phyloP scores from a whole-genome alignment of 2,113 vertebrate genomes.

The Xenopus laevis region DNA sequence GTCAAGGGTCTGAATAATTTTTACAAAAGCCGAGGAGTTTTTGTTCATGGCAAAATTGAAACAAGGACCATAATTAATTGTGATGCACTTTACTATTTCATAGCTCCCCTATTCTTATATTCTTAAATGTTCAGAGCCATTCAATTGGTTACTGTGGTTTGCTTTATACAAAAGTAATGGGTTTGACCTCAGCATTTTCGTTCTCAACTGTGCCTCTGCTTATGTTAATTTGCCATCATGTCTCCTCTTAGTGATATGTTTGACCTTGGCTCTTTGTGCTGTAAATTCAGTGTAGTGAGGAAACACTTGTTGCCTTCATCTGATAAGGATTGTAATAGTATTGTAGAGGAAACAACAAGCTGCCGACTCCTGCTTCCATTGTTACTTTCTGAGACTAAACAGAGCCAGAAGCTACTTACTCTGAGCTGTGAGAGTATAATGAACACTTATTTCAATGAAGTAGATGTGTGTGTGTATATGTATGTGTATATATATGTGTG shows the following conservation, averaged over 20 bases:
- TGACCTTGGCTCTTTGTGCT: constrained; percentile 61
- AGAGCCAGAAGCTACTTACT: neutral
- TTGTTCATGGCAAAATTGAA: too few relatives aligned
- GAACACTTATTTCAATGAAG: too few relatives aligned
- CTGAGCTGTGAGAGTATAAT: too few relatives aligned
- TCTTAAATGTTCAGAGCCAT: too few relatives aligned
- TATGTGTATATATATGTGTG: too few relatives aligned
- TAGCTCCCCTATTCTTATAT: too few relatives aligned
- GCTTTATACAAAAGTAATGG: neutral
- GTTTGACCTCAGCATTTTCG: neutral
- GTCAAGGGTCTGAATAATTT: too few relatives aligned
- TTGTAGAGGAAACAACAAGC: constrained; percentile 30
- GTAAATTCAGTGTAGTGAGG: constrained; percentile 55
- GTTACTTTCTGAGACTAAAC: constrained; percentile 41
- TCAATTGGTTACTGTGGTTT: too few relatives aligned
- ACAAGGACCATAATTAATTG: too few relatives aligned
- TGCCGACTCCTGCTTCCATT: constrained; percentile 30
- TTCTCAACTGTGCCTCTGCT: neutral
- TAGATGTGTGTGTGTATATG: too few relatives aligned
- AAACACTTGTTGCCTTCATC: constrained; percentile 52
- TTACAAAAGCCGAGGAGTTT: too few relatives aligned
- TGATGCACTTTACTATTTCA: too few relatives aligned
- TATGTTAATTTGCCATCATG: neutral
- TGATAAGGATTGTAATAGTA: constrained; percentile 35
- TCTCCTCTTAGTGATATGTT: constrained; percentile 51